Percentiles rank a stretch among this genome's conserved stretches.
These are phyloP conservation scores for Pseudonaja textilis DNA, from an alignment of 2,113 vertebrate genomes.

Conservation along the genomic window DNA sequence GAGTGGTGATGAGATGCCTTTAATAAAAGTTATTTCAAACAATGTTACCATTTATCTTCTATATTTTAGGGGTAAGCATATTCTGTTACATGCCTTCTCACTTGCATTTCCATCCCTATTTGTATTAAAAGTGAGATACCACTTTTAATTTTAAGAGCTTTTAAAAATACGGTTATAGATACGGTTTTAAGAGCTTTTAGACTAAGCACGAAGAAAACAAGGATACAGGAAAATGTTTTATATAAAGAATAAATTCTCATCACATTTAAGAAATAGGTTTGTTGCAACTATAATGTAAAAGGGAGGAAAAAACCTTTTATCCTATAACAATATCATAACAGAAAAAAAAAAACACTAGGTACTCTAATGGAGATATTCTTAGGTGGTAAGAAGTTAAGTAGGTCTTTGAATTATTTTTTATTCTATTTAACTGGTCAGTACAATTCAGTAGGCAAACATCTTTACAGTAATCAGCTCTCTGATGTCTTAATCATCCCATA, in stretches of 20 bases:
- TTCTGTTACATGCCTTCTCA: neutral
- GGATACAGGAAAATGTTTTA: neutral
- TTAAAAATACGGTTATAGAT: too few species aligned
- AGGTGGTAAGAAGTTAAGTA: slow-evolving; percentile 27
- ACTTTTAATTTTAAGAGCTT: neutral
- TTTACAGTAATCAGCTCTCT: slow-evolving; percentile 31
- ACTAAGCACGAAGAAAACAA: neutral
- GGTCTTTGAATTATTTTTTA: slow-evolving; percentile 18
- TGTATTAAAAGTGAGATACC: neutral
- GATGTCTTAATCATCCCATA: slow-evolving; percentile 41
- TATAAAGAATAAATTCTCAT: neutral
- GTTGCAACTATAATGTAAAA: neutral
- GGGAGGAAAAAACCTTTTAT: neutral
- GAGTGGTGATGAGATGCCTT: neutral
- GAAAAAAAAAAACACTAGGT: neutral
- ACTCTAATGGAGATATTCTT: neutral
- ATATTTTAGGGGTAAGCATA: neutral
- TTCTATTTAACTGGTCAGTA: slow-evolving; percentile 1
- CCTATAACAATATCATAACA: neutral
- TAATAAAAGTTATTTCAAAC: neutral
- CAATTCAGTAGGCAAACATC: slow-evolving; percentile 39
- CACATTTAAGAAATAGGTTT: slow-evolving; percentile 8
- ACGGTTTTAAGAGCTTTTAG: neutral
- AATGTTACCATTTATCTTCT: neutral
- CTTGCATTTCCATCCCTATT: neutral